These are phyloP conservation scores for Euwallacea fornicatus DNA, from an alignment of 1,140 invertebrate species.

Conservation along the genomic window DNA sequence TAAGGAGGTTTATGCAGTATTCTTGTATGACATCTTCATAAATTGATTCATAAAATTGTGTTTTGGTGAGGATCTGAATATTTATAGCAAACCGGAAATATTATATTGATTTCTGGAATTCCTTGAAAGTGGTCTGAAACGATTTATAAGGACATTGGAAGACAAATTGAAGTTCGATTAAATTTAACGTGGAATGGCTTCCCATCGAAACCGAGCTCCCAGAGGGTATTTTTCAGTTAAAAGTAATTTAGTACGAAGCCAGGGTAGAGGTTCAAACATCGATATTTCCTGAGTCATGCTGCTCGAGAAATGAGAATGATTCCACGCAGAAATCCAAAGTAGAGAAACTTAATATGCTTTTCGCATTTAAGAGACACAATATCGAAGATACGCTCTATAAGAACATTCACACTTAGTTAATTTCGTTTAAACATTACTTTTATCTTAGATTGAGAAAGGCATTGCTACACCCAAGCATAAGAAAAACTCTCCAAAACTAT, in stretches of 20 bases:
- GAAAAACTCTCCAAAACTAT: no score
- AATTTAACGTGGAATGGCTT: slow-evolving; percentile 22
- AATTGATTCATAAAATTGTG: not conserved
- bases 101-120: not conserved
- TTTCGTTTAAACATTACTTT: no score
- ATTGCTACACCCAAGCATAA: no score
- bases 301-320: no score
- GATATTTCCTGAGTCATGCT: no score
- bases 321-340: no score
- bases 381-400: no score
- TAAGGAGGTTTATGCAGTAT: not conserved
- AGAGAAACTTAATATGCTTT: no score
- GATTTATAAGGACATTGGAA: slow-evolving; percentile 23
- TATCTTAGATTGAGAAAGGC: no score
- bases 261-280: no score
- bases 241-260: slow-evolving; percentile 8
- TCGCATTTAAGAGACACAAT: no score
- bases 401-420: no score
- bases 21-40: not conserved
- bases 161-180: slow-evolving; percentile 26
- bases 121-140: slow-evolving; percentile 10
- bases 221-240: slow-evolving; percentile 17
- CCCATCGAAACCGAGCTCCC: slow-evolving; percentile 20
- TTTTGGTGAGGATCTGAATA: not conserved
- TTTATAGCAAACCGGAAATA: not conserved